These are phyloP conservation scores for Nothobranchius furzeri DNA, from an alignment of 2,113 vertebrate genomes.

Conservation along the genomic window DNA sequence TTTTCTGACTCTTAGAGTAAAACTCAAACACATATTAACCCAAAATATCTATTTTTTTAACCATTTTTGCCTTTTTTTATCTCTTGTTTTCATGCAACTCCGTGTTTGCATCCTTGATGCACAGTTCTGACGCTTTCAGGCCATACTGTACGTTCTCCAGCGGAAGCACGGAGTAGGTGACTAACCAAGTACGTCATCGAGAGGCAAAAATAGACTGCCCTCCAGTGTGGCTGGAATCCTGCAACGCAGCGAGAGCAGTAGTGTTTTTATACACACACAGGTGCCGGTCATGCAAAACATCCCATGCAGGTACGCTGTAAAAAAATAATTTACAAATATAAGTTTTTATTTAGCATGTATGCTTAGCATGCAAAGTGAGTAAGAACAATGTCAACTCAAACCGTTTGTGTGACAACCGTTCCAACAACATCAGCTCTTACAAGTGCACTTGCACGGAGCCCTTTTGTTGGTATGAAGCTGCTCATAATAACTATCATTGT, in stretches of 20 bases:
- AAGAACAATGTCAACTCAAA: neutral
- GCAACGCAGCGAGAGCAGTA: neutral
- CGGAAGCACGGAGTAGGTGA: constrained; percentile 33
- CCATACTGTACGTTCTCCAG: constrained; percentile 1
- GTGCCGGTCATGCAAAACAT: neutral
- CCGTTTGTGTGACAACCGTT: neutral
- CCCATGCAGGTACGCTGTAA: neutral
- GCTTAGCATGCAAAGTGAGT: neutral
- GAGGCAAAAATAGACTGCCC: constrained; percentile 44
- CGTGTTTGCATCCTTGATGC: neutral
- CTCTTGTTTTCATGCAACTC: neutral
- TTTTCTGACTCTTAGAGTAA: too few species aligned
- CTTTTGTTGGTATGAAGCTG: too few species aligned
- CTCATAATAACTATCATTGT: too few species aligned
- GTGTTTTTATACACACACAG: neutral
- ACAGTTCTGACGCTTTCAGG: constrained; percentile 10
- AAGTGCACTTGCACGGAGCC: too few species aligned
- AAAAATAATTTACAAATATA: neutral
- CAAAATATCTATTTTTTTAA: neutral
- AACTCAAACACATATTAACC: too few species aligned
- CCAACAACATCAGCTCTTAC: too few species aligned
- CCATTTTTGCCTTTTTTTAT: neutral
- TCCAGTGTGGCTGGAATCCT: constrained; percentile 49
- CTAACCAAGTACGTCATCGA: constrained; percentile 48
- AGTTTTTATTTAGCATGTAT: neutral